Evolutionary conservation across 2,797 vertebrate species (phyloP), one percentile per base, ranked within the genome.

Genomic region (Molossus molossus): DNA sequence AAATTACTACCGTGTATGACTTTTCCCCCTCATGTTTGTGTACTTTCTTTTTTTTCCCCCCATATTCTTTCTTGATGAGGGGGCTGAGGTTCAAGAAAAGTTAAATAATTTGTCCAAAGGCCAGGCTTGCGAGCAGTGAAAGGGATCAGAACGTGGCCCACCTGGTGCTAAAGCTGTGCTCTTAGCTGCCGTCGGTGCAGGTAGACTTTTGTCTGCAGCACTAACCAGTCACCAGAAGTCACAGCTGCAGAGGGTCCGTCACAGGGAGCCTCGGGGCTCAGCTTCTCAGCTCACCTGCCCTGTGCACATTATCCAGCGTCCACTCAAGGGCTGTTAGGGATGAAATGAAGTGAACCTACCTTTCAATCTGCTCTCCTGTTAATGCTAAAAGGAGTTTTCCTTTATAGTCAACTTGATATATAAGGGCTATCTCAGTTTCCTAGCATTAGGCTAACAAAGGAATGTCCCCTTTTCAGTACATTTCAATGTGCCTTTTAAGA

Each of bases 331-430:
- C 53, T 37, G 10, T 21, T 3, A 37, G 88, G 62, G 33, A 33
- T 33, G 62, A 40, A 62, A 33, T 2, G 33, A 96, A 73, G 79
- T 57, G 29, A 94, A 17, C 20, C 29, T 53, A 2, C 1, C 89
- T 79, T 90, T 72, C 67, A 64, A 15, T 9, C 9, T 25, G 45
- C 13, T 77, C 37, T 90, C 73, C 82, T 14, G 67, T 72, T 64
- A 53, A n/a, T 10, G 27, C 40, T 13, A 64, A 73, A 53, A n/a
- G 5, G 33, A 69, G 50, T 9, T 65, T 45, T 89, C 33, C 81
- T 95, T 94, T 90, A 60, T 72, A 92, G n/a, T 81, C 91, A 69
- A 29, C 60, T 84, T 72, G 69, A 55, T 33, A 37, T 10, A 27
- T 21, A 82, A 70, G 13, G 25, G 29, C 70, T 86, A 53, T 83